Base-by-base conservation (phyloP, 2,888 invertebrate genomes). In the Spilarctia lutea region DNA sequence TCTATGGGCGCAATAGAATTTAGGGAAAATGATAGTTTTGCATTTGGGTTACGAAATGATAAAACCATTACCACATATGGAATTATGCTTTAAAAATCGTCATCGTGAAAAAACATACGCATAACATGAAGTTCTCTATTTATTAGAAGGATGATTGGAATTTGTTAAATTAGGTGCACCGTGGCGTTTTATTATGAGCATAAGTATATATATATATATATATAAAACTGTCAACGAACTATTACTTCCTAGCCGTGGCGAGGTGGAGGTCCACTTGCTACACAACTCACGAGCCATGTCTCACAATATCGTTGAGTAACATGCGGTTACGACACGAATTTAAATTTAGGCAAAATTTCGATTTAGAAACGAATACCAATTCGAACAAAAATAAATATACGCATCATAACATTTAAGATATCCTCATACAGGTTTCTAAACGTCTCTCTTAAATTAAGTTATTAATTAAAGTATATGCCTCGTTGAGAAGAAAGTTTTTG, bases 401-500 rank as follows among this genome's bases (percentile, higher is more conserved):
- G 33, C 48, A 33, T 30, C 48, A 24, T 20, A 13, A 48, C 68
- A 45, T 30, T 45, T 48, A 33, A 68, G 20, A 48, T 68, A 48
- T 33, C 24, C 48, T 30, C 27, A 30, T 13, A 60, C 68, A 39
- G 48, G 65, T 69, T 56, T 63, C 35, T 30, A 30, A 74, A 66
- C 56, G 24, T 27, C n/a, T 48, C 6, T 52, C 48, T 60, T 67
- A 68, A 75, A 75, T 75, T 68, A 52, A 48, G 18, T 67, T 52
- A 68, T 71, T 71, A 71, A 75, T 75, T 67, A 35, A 45, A 52
- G n/a, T 10, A 11, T 68, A 72, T 66, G 65, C 52, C 56, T 72
- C 56, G 48, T 65, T 69, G 45, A 65, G 68, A 72, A 72, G 75
- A 75, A 75, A 75, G 75, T 75, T 65, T 30, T 11, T 27, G 68